Evolutionary conservation across 2,113 vertebrate genomes (phyloP), one percentile per base, ranked within the genome.

Genomic region (Cyanoramphus novaezelandiae): DNA sequence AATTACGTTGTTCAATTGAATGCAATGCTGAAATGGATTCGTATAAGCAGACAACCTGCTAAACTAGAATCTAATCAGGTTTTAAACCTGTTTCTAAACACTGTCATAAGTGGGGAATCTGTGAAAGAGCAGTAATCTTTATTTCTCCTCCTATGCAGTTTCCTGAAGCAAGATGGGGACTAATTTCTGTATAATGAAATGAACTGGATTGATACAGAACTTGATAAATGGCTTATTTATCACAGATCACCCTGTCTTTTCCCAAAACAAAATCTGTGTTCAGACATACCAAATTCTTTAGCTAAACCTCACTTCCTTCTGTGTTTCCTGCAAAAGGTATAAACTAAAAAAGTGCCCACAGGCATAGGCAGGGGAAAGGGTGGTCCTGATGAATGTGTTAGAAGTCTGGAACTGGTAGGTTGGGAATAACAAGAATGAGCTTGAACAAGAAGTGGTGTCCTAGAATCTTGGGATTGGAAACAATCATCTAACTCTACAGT

Each of bases 61-160:
- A 50, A 76, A 44, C 29, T 55, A 44, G 13, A 82, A 17, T 49
- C 53, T 87, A 52, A 69, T 41, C 27, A 88, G 43, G 18, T 57
- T 95, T 95, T 92, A 88, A 93, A 76, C 39, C 35, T 31, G 17
- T 93, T 79, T 91, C 88, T 87, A n/a, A 82, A 82, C 12, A 55
- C 39, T 92, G 44, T 80, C 20, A 1, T 78, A 70, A 84, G 24
- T 72, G 67, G 72, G 52, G 33, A 86, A 68, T 76, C 70, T 82
- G 31, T 92, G 64, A 19, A 64, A 76, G 72, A 85, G 39, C 49
- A 35, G 55, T 80, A 71, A 82, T 90, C 39, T 59, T 50, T 64
- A 24, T 47, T 95, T 88, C 67, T 90, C 76, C 67, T 77, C 50
- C 35, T 86, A 50, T 76, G 35, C 87, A 72, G 43, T 71, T 75